A percentile compares a stretch with the other conserved stretches of the same genome.
Conservation (phyloP, 2,113 vertebrate genomes). For the Castor canadensis region DNA sequence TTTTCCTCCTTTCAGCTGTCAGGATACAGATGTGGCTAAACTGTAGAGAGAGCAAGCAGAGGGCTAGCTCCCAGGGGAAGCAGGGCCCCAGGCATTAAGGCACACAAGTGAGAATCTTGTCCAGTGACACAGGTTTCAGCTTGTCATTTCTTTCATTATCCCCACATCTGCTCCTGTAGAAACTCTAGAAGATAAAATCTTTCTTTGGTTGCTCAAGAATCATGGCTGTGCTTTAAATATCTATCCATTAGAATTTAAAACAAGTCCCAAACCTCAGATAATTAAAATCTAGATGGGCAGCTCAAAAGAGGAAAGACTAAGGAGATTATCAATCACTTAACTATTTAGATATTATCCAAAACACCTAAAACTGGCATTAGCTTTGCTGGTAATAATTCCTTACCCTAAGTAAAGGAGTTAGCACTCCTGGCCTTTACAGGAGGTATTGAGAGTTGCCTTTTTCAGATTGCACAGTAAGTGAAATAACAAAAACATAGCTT, state of each 20-base stretch:
- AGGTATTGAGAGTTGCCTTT: no score
- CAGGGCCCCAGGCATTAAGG: not conserved
- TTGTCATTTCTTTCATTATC: not conserved
- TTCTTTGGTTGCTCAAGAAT: not conserved
- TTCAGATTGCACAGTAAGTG: not conserved
- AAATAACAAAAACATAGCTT: constrained; percentile 27
- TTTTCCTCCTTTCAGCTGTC: not conserved
- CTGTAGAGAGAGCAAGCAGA: no score
- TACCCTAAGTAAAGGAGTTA: not conserved
- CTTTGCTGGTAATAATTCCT: not conserved
- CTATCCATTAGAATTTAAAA: constrained; percentile 29
- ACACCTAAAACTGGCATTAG: not conserved
- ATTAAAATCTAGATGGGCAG: constrained; percentile 23
- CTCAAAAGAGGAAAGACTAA: constrained; percentile 23
- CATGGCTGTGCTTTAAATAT: not conserved
- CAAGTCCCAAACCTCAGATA: not conserved
- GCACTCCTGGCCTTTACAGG: not conserved
- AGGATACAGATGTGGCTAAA: not conserved
- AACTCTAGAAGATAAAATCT: not conserved
- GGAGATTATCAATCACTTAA: not conserved
- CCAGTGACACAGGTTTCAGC: not conserved
- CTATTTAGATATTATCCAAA: constrained; percentile 21
- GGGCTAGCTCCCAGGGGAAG: not conserved
- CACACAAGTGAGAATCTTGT: rapidly evolving
- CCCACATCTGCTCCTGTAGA: not conserved